Base-by-base conservation (phyloP, 2,113 vertebrate genomes). In the Osmerus eperlanus region DNA sequence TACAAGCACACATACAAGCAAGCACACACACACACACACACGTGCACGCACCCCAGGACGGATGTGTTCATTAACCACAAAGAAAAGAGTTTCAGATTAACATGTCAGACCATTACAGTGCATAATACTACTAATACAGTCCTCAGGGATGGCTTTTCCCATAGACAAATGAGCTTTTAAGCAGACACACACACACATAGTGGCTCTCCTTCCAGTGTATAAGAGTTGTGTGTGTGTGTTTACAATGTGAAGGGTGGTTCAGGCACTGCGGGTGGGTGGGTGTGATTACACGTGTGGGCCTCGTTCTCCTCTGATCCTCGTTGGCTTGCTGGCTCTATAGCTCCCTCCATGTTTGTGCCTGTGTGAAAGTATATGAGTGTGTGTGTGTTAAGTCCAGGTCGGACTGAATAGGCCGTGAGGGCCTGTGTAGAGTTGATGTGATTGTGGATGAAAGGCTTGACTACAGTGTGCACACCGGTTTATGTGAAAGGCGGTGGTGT, bases 31-130 rank as follows among this genome's bases (percentile, higher is more conserved):
- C 62, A 41, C 54, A 58, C 25, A 58, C 29, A 60, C n/a, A 70
- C 8, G 62, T 4, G 58, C 32, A 61, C 9, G 78, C 77, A 73
- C 65, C 28, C 36, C 56, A 72, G 72, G 82, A 87, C 80, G 83
- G 80, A 89, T 88, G 83, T 90, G 81, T 90, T 90, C 85, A 89
- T 89, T 88, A 88, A 78, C 83, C 71, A 76, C 85, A 87, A 73
- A 88, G 87, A 89, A 86, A 79, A 83, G 83, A 81, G 80, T 85
- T 84, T 80, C 73, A 86, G 85, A 90, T 90, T 84, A 88, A 90
- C 84, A 88, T 86, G 89, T 88, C 84, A 88, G 75, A 80, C 85
- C 78, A 85, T 89, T 88, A 89, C 76, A 53, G 78, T 68, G 76
- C 73, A 85, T 83, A 89, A 88, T 83, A 84, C 86, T 28, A 72